A percentile compares a stretch with the other conserved stretches of the same genome.
These are phyloP conservation scores for Solenopsis fugax DNA, from an alignment of 1,140 invertebrate genomes.

Conservation along the genomic window DNA sequence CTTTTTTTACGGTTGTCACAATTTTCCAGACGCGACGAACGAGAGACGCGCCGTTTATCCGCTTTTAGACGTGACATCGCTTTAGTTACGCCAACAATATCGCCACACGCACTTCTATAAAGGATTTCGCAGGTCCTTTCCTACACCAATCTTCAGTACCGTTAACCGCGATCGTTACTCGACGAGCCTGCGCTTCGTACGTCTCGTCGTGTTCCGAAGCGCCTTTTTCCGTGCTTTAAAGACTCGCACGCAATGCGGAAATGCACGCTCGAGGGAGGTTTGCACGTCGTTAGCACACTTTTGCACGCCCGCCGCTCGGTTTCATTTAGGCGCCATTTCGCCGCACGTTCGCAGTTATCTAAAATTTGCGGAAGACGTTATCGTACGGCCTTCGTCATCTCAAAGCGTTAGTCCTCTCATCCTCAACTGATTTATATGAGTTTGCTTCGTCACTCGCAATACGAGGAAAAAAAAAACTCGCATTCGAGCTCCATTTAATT, in stretches of 20 bases:
- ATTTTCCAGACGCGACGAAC: background rate
- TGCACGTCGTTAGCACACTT: slow-evolving; percentile 74
- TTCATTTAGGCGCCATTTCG: slow-evolving; percentile 57
- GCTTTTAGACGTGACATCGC: slow-evolving; percentile 17
- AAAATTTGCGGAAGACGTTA: slow-evolving; percentile 50
- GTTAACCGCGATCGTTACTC: slow-evolving; percentile 72
- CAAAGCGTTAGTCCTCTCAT: slow-evolving; percentile 31
- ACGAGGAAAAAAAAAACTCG: background rate
- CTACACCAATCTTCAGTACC: slow-evolving; percentile 75
- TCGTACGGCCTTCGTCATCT: slow-evolving; percentile 18
- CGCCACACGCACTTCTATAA: slow-evolving; percentile 65
- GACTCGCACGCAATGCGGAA: slow-evolving; percentile 75
- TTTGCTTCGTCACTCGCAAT: background rate
- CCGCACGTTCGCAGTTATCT: slow-evolving; percentile 44
- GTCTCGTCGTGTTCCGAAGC: slow-evolving; percentile 42
- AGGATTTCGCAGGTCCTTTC: slow-evolving; percentile 70
- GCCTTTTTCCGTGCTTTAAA: slow-evolving; percentile 71
- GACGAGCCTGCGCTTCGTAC: slow-evolving; percentile 51
- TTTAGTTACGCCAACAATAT: slow-evolving; percentile 55
- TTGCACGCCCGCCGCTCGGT: slow-evolving; percentile 59
- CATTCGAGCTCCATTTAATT: background rate
- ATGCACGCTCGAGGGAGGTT: slow-evolving; percentile 65
- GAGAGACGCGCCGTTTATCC: slow-evolving; percentile 7
- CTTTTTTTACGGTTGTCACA: too few species aligned
- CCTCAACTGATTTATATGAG: slow-evolving; percentile 43